Evolutionary conservation across 1,140 invertebrate genomes (phyloP), one percentile per base, ranked within the genome.

Genomic region (Drosophila setifemur): DNA sequence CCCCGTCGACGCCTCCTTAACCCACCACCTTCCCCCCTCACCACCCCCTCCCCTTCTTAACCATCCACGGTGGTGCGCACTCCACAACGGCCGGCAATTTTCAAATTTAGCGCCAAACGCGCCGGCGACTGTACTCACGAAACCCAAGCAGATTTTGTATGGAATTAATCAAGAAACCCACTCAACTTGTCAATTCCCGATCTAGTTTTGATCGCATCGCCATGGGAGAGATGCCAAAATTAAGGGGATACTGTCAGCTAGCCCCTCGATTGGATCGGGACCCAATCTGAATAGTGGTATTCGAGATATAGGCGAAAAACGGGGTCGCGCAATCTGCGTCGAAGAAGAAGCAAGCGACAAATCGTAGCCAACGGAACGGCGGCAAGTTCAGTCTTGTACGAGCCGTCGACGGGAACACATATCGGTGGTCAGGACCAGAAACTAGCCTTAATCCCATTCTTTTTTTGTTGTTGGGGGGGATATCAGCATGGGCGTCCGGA

Each of bases 91-190:
- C 73, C 64, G 71, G 73, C 79, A 89, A 89, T 90, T 90, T 90
- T 90, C 88, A 90, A 90, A 90, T 89, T 90, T 90, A 85, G 81
- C 88, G 88, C 88, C 88, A 89, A 89, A 85, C 78, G 60, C 69
- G 58, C 74, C 70, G 55, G 69, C 68, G 49, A 72, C 71, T 69
- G 70, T 89, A 88, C 88, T 89, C 88, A 90, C 69, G 88, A 68
- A 86, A 77, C 81, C 81, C 77, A 89, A 86, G 81, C 88, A 87
- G 50, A 67, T 79, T 89, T 90, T 89, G 81, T 90, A 90, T 90
- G 88, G 71, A 75, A 77, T 73, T 76, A 86, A 79, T 90, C 88
- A 90, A 83, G 88, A 89, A 90, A 89, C 88, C 88, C 88, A 83
- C 88, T 89, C 75, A 73, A 70, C 31, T 55, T 60, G 72, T 87